Base-by-base conservation (phyloP, 2,113 vertebrate species). In the Esox niger region DNA sequence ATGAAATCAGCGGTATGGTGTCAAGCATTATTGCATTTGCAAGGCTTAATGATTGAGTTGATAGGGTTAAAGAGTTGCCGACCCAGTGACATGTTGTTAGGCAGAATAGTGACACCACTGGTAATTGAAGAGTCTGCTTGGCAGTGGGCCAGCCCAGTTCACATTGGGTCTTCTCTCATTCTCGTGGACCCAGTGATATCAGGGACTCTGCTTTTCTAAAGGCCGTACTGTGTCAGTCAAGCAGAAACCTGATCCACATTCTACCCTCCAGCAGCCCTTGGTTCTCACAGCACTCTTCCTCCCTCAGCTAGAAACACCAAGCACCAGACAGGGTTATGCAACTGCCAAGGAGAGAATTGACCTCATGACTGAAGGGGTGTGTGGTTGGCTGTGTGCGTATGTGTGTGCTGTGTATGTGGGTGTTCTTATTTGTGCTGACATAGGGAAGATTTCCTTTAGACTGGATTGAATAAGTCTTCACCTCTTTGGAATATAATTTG, bases 231-330 rank as follows among this genome's bases (percentile, higher is more conserved):
- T 52, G 62, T 59, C 66, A 46, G 57, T 49, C 43, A 33, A 29
- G 30, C 57, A 62, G 67, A 62, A 69, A 69, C 46, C 58, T 52
- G 46, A 69, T 62, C 29, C 67, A 60, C 20, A 47, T 43, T 43
- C 38, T 60, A 60, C 26, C 30, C 58, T 69, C n/a, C 58, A 68
- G 15, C 27, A 58, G 38, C 32, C 47, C 9, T 43, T 47, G 21
- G 47, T 69, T 66, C 52, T 68, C 43, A 13, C 54, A 30, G 70
- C 62, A 64, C 62, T 15, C 13, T 43, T 10, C 38, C 17, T 43
- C 11, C 64, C 61, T 62, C 59, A 35, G 52, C 64, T n/a, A 71
- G 31, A 74, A 74, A 68, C 75, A 64, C 7, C 1, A 23, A 35
- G 52, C 25, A 21, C 9, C 26, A 68, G 35, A 26, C 35, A 29